Evolutionary conservation across 2,888 invertebrate species (phyloP).

Genomic region (Argyresthia albistria): DNA sequence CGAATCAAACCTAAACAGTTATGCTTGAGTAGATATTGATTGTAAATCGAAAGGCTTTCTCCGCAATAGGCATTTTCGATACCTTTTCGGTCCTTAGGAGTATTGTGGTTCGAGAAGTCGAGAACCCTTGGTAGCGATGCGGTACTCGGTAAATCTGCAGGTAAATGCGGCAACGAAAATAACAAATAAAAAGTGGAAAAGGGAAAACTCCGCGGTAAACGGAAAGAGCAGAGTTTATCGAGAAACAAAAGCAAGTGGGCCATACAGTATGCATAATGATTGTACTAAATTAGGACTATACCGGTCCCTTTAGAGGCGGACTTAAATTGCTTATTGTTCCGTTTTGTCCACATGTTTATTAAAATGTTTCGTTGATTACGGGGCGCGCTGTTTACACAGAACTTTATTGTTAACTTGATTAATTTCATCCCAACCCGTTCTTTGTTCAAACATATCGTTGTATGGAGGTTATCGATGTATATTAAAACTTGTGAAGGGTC

Average conservation of each 20-base stretch:
- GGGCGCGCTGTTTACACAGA: not conserved
- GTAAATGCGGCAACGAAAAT: slow-evolving; percentile 43
- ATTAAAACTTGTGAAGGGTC: too few relatives aligned
- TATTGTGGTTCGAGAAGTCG: not conserved
- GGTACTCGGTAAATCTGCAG: slow-evolving; percentile 38
- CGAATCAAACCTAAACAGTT: too few relatives aligned
- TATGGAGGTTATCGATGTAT: too few relatives aligned
- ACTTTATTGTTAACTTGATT: not conserved
- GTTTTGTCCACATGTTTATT: slow-evolving; percentile 16
- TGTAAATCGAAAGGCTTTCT: too few relatives aligned
- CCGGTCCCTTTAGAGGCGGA: slow-evolving; percentile 39
- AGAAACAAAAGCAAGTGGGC: slow-evolving; percentile 53
- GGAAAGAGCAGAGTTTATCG: slow-evolving; percentile 57
- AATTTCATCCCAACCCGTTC: not conserved
- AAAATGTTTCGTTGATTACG: not conserved
- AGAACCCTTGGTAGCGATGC: slow-evolving; percentile 18
- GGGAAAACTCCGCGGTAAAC: slow-evolving; percentile 41
- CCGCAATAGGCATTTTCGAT: too few relatives aligned
- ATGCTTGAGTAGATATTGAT: too few relatives aligned
- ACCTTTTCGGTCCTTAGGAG: too few relatives aligned
- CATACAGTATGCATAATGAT: slow-evolving; percentile 65
- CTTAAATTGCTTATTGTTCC: slow-evolving; percentile 53
- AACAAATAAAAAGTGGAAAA: slow-evolving; percentile 50
- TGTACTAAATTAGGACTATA: slow-evolving; percentile 58
- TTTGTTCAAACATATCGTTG: too few relatives aligned